A percentile compares a stretch with the other conserved stretches of the same genome.
These are phyloP conservation scores for Cephalopachus bancanus DNA, from an alignment of 2,797 vertebrate genomes.

Conservation along the genomic window DNA sequence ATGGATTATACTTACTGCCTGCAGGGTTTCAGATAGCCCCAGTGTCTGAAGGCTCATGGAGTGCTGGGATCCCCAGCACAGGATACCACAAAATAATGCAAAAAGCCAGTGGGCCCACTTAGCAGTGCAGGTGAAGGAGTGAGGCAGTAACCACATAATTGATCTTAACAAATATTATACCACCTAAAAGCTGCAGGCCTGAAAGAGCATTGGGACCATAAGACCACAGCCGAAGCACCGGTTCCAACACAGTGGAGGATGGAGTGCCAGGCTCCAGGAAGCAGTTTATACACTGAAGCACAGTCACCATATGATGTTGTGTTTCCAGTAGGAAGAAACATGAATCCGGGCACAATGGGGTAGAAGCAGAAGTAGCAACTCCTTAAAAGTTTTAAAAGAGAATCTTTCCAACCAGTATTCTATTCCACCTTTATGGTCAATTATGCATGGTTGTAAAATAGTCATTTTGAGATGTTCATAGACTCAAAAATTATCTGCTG, in stretches of 20 bases:
- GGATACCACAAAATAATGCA: not conserved
- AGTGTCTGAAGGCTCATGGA: not conserved
- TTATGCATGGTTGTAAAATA: not conserved
- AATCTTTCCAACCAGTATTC: not conserved
- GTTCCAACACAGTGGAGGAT: not conserved
- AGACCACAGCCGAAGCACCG: not conserved
- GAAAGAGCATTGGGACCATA: not conserved
- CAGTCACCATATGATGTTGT: rapidly evolving
- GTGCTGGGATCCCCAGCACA: no score
- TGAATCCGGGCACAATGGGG: no score
- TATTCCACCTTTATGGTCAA: not conserved
- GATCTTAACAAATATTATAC: rapidly evolving
- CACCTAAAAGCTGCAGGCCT: not conserved
- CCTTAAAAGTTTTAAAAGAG: not conserved
- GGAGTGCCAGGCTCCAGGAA: not conserved
- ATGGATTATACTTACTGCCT: not conserved
- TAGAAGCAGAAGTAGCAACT: not conserved
- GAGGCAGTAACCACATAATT: not conserved
- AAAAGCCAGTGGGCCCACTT: not conserved
- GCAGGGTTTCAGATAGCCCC: not conserved
- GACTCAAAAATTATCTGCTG: not conserved
- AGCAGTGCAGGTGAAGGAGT: not conserved
- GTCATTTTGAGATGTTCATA: not conserved
- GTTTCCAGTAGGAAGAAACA: not conserved
- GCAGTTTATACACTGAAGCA: rapidly evolving